A percentile compares a stretch with the other conserved stretches of the same genome.
phyloP scores from a whole-genome alignment of 2,797 vertebrate species.

The Neostethus bicornis region DNA sequence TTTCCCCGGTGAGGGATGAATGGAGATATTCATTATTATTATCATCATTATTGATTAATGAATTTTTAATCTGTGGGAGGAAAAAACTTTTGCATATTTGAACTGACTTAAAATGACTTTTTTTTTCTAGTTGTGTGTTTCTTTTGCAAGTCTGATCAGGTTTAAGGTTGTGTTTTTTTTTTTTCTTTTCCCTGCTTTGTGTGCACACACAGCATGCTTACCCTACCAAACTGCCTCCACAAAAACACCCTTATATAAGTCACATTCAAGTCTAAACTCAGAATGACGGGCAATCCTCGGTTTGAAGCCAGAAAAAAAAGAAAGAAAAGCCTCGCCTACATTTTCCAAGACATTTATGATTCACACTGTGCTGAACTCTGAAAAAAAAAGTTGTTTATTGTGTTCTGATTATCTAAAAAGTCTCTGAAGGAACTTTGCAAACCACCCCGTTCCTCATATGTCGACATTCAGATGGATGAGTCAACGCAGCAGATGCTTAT shows the following conservation, averaged over 20 bases:
- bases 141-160: conserved; percentile 67
- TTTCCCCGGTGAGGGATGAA: too few species aligned
- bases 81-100: too few species aligned
- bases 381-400: conserved; percentile 22
- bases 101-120: too few species aligned
- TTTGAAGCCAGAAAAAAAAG: conserved; percentile 37
- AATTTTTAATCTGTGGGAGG: too few species aligned
- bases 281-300: conserved; percentile 54
- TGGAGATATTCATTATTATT: too few species aligned
- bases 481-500: conserved; percentile 3
- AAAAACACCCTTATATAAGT: conserved; percentile 58
- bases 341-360: conserved; percentile 68
- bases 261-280: conserved; percentile 62
- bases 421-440: conserved; percentile 19
- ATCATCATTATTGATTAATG: too few species aligned
- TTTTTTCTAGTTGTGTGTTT: too few species aligned
- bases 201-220: conserved; percentile 24
- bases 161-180: conserved; percentile 32
- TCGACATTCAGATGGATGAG: conserved; percentile 2
- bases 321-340: conserved; percentile 58
- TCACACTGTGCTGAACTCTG: conserved; percentile 59
- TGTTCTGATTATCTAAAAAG: conserved; percentile 11
- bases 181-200: conserved; percentile 2
- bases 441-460: conserved; percentile 21
- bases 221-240: conserved; percentile 60